Percentiles rank a stretch among this genome's conserved stretches.
These are phyloP conservation scores for Dendrocincla tyrannina DNA, from an alignment of 2,797 vertebrate genomes.

Conservation along the genomic window DNA sequence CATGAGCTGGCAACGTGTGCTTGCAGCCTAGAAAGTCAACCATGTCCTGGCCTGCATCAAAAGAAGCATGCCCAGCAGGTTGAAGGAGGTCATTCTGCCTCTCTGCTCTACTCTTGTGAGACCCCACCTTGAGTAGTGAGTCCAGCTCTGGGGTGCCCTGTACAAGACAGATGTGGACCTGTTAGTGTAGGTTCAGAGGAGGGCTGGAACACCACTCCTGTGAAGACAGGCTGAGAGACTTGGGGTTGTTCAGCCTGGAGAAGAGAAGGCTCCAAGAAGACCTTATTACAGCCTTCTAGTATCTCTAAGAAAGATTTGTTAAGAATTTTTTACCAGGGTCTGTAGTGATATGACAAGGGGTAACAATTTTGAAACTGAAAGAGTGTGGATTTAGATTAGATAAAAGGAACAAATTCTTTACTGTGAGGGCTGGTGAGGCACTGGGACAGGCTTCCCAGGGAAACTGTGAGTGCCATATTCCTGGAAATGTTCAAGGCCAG, in stretches of 20 bases:
- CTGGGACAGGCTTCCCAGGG: neutral
- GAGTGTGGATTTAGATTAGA: neutral
- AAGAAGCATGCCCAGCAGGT: neutral
- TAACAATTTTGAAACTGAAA: neutral
- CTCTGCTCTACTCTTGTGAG: neutral
- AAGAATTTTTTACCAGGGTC: neutral
- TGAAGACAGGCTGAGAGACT: neutral
- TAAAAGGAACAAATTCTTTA: neutral
- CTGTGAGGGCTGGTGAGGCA: accelerated
- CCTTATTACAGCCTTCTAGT: neutral
- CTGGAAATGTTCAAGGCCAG: neutral
- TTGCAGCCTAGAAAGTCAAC: neutral
- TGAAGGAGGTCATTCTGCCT: neutral
- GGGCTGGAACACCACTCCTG: neutral
- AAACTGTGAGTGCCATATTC: neutral
- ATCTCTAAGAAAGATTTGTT: neutral
- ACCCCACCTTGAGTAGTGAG: neutral
- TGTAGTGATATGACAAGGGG: neutral
- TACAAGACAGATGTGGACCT: neutral
- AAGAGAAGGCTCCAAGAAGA: neutral
- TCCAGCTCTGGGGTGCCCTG: neutral
- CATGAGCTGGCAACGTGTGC: accelerated
- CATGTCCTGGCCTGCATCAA: accelerated
- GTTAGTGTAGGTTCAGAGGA: neutral
- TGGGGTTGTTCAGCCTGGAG: neutral